Conservation (phyloP, 2,113 vertebrate genomes). For the Dasyornis broadbenti region DNA sequence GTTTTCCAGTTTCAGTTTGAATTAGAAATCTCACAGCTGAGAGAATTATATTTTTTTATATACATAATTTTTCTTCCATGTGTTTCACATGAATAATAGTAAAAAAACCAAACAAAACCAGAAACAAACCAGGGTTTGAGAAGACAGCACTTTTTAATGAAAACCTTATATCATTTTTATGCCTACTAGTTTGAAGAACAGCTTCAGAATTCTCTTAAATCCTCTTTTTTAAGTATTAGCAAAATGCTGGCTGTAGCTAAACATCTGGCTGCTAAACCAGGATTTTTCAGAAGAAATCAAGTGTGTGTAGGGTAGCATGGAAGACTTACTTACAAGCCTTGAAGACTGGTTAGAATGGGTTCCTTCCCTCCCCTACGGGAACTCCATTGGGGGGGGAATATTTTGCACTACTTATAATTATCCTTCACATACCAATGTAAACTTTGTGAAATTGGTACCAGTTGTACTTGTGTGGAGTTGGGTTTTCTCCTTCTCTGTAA, state of each 20-base stretch:
- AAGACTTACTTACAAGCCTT: not conserved
- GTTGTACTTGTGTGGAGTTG: not conserved
- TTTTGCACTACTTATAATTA: not conserved
- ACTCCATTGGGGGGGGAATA: not conserved
- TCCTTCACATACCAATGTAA: not conserved
- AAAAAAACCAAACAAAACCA: not conserved
- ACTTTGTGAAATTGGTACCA: not conserved
- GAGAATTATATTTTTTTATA: not conserved
- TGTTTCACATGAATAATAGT: not conserved
- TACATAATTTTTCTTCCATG: not conserved
- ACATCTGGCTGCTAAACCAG: not conserved
- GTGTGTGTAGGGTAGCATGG: not conserved
- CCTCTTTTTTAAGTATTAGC: not conserved
- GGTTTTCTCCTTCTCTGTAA: not conserved
- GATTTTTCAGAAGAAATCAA: not conserved
- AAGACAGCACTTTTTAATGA: not conserved
- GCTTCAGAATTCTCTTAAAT: not conserved
- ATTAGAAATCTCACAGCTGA: not conserved
- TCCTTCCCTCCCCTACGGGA: not conserved
- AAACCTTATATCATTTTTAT: not conserved
- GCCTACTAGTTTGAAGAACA: not conserved
- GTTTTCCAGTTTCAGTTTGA: not conserved
- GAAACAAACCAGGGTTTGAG: not conserved
- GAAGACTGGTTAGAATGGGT: not conserved
- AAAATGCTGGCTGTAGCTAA: not conserved